Evolutionary conservation across 2,113 vertebrate genomes (phyloP).

Genomic region (Montifringilla adamsi): DNA sequence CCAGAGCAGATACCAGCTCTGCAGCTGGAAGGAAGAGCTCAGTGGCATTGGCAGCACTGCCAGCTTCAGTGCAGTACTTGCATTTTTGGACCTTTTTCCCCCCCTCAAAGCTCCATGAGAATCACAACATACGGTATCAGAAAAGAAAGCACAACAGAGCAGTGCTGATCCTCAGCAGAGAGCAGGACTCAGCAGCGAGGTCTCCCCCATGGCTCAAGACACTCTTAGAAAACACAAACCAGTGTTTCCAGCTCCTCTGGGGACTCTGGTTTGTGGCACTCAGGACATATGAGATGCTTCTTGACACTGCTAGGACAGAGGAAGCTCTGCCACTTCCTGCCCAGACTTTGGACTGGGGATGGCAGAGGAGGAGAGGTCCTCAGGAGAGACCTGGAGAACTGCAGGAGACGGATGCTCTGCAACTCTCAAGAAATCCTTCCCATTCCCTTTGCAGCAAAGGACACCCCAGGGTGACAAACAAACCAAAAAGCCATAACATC

Average conservation of each 20-base stretch:
- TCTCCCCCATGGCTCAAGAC: background rate
- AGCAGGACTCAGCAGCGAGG: background rate
- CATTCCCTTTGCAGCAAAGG: background rate
- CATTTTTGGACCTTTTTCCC: background rate
- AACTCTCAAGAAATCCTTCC: background rate
- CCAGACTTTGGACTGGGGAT: accelerated
- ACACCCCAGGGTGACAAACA: background rate
- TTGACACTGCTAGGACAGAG: background rate
- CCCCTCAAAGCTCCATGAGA: background rate
- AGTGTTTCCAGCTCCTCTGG: background rate
- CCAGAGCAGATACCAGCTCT: background rate
- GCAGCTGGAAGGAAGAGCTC: background rate
- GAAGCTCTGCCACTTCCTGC: background rate
- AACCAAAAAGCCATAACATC: background rate
- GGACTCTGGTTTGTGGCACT: background rate
- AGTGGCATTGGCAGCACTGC: accelerated
- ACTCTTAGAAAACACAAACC: background rate
- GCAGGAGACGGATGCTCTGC: background rate
- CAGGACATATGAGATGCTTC: background rate
- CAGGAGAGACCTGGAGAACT: background rate
- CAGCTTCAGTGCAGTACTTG: background rate
- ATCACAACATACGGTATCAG: background rate
- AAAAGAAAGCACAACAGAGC: background rate
- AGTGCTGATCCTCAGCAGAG: background rate
- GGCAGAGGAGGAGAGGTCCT: background rate